These are phyloP conservation scores for Meganola albula DNA, from an alignment of 2,888 invertebrate genomes.

Conservation along the genomic window DNA sequence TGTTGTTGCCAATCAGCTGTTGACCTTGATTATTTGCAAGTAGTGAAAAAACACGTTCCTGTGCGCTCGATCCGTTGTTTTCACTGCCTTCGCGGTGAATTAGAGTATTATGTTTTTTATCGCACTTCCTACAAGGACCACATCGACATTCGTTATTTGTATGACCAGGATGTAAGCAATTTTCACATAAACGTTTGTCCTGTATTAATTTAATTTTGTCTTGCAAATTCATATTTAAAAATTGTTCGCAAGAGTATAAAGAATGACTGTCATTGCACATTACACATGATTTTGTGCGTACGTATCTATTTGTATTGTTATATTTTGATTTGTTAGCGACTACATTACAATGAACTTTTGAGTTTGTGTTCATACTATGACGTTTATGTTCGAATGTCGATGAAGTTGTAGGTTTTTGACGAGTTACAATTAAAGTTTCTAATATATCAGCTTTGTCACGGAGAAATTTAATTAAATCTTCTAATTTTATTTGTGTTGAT, in stretches of 20 bases:
- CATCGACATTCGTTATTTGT: not conserved
- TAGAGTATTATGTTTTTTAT: not conserved
- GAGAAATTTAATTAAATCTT: too few relatives aligned
- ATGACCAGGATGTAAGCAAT: slow-evolving; percentile 17
- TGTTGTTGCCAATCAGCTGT: not conserved
- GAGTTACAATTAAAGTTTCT: slow-evolving; percentile 18
- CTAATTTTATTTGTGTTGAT: too few relatives aligned
- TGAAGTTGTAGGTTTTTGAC: too few relatives aligned
- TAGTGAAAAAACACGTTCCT: too few relatives aligned
- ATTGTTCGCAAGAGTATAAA: slow-evolving; percentile 16
- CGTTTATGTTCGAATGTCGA: slow-evolving; percentile 6
- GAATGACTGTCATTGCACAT: slow-evolving; percentile 17
- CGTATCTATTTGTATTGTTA: too few relatives aligned
- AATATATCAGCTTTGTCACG: slow-evolving; percentile 20
- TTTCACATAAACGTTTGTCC: too few relatives aligned
- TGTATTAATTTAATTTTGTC: too few relatives aligned
- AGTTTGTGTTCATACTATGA: slow-evolving; percentile 3
- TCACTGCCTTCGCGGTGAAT: not conserved
- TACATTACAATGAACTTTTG: slow-evolving; percentile 8
- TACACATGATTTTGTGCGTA: too few relatives aligned
- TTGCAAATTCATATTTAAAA: slow-evolving; percentile 13
- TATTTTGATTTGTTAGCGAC: slow-evolving; percentile 10
- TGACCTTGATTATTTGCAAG: too few relatives aligned
- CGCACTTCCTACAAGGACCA: not conserved
- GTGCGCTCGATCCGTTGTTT: not conserved